These are phyloP conservation scores for Tachysurus fulvidraco DNA, from an alignment of 2,113 vertebrate species.

Conservation along the genomic window DNA sequence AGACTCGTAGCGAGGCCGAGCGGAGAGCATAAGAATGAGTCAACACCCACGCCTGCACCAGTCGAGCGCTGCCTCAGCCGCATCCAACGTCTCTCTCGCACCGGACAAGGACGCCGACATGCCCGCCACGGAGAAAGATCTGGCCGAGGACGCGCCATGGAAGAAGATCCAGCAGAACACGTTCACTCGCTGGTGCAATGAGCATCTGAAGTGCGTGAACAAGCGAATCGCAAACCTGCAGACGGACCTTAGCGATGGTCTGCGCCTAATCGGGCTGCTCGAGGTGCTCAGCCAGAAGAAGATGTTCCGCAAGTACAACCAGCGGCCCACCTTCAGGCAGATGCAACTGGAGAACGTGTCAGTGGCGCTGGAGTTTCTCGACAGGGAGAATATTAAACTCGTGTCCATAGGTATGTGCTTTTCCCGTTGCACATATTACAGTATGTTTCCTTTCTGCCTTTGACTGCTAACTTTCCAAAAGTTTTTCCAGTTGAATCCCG, in stretches of 20 bases:
- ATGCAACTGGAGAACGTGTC: conserved; percentile 90
- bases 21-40: conserved; percentile 82
- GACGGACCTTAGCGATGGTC: conserved; percentile 81
- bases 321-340: conserved; percentile 84
- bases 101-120: conserved; percentile 81
- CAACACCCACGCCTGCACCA: conserved; percentile 80
- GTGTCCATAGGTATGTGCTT: conserved; percentile 80
- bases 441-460: background rate
- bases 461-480: conserved; percentile 10
- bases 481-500: background rate
- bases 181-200: conserved; percentile 84
- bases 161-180: conserved; percentile 87
- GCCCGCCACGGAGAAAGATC: conserved; percentile 85
- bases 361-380: conserved; percentile 84
- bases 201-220: conserved; percentile 84
- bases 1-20: conserved; percentile 68
- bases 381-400: conserved; percentile 83
- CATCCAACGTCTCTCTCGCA: conserved; percentile 72
- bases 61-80: conserved; percentile 72
- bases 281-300: conserved; percentile 87
- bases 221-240: conserved; percentile 82
- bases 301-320: conserved; percentile 86
- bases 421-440: background rate
- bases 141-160: conserved; percentile 84
- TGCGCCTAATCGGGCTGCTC: conserved; percentile 83